Evolutionary conservation across 2,113 vertebrate species (phyloP).

Genomic region (Pionites leucogaster): DNA sequence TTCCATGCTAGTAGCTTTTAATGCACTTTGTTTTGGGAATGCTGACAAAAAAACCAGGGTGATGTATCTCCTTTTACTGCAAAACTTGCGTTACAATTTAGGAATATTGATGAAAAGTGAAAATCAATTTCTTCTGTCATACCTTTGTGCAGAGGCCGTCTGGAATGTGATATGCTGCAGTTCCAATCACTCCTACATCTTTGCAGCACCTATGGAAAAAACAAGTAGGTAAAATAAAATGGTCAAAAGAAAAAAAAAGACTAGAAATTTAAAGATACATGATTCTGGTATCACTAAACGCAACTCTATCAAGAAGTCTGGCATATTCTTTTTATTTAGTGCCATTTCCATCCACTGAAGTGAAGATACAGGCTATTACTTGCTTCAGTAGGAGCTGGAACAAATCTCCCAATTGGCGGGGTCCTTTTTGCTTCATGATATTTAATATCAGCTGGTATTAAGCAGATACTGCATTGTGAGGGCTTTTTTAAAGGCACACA

Average conservation of each 20-base stretch:
- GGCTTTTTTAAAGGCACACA: neutral
- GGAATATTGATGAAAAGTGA: slow-evolving; percentile 55
- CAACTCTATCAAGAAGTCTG: neutral
- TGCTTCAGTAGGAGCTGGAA: neutral
- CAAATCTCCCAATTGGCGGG: neutral
- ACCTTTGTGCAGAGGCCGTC: slow-evolving; percentile 34
- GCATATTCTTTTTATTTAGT: neutral
- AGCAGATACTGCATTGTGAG: neutral
- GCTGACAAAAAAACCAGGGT: neutral
- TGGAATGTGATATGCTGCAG: neutral
- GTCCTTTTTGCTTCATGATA: neutral
- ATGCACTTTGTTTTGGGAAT: slow-evolving; percentile 27
- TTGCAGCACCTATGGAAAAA: neutral
- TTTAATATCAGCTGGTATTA: neutral
- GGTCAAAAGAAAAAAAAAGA: neutral
- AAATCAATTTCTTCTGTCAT: slow-evolving; percentile 63
- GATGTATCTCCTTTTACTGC: slow-evolving; percentile 16
- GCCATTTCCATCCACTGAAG: neutral
- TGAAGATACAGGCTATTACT: neutral
- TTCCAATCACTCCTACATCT: neutral
- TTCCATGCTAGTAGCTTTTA: neutral
- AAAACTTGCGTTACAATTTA: slow-evolving; percentile 44
- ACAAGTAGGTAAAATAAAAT: neutral
- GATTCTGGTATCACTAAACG: neutral
- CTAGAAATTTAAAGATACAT: neutral